Base-by-base conservation (phyloP, 2,888 invertebrate genomes). In the Polyploca ridens region DNA sequence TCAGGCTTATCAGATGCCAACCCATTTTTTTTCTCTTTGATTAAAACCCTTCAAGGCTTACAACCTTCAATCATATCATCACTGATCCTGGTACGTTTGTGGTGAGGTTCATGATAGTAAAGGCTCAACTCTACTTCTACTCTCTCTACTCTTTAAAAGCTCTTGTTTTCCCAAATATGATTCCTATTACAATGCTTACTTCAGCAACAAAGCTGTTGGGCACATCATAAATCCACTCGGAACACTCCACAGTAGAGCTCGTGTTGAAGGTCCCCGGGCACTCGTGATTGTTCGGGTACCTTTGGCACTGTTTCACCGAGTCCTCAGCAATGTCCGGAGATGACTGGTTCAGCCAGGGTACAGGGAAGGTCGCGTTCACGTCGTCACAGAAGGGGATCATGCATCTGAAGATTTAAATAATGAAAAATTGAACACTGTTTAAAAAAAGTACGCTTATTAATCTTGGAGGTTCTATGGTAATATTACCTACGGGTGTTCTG, bases 131-230 rank as follows among this genome's bases (percentile, higher is more conserved):
- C n/a, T n/a, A n/a, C n/a, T n/a, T n/a, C n/a, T n/a, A n/a, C n/a
- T n/a, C n/a, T n/a, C n/a, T n/a, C n/a, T n/a, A n/a, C n/a, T n/a
- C n/a, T n/a, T n/a, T 27, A 27, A 27, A 2, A 27, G n/a, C 27
- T 27, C 27, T 27, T 27, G 1, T 27, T 27, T 27, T 27, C 27
- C 27, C 27, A 27, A 27, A 27, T 27, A 1, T 27, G 27, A 27
- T 27, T 1, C 27, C 27, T 27, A 27, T n/a, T n/a, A 27, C 2
- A 27, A 27, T 35, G 7, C 13, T 65, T 41, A 93, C 93, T 87
- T 93, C 93, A 5, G 91, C 90, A 0, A 91, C 83, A 62, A 93
- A 93, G 65, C 91, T 91, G 71, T 89, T 64, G 0, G 90, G 88
- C 3, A 83, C 75, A 41, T 90, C 88, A 38, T 92, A 93, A 5